phyloP scores from a whole-genome alignment of 37 sponge, comb jelly and placozoan species.

The Axinella damicornis region DNA sequence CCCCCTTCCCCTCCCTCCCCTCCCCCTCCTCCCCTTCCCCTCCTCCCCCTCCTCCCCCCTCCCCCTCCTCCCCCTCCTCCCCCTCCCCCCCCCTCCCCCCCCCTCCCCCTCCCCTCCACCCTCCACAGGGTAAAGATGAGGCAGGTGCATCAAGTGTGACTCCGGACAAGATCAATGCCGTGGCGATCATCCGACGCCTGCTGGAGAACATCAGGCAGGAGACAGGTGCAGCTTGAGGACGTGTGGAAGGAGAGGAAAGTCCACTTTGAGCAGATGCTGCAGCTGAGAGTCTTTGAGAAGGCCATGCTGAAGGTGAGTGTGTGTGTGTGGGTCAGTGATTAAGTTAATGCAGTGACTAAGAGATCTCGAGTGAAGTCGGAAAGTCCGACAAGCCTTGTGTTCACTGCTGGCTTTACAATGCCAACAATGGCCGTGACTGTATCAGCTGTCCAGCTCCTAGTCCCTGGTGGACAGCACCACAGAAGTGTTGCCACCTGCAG shows the following conservation, averaged over 20 bases:
- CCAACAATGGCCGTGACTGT: too few relatives aligned
- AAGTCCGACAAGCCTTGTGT: too few relatives aligned
- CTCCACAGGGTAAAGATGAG: slow-evolving; percentile 45
- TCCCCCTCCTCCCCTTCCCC: neutral
- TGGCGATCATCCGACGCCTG: slow-evolving; percentile 51
- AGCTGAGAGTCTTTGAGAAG: slow-evolving; percentile 74
- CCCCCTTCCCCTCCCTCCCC: neutral
- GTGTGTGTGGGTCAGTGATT: slow-evolving; percentile 24
- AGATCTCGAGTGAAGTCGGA: too few relatives aligned
- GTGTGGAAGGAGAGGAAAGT: slow-evolving; percentile 61
- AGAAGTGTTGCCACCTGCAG: too few relatives aligned
- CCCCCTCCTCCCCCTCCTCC: neutral
- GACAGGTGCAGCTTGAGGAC: slow-evolving; percentile 64
- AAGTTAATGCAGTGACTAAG: slow-evolving; percentile 39
- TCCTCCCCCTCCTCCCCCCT: neutral
- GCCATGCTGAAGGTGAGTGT: slow-evolving; percentile 55
- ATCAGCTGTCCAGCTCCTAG: too few relatives aligned
- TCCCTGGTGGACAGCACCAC: too few relatives aligned
- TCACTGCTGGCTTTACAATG: too few relatives aligned
- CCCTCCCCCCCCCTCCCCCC: slow-evolving; percentile 1
- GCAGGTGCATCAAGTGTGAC: slow-evolving; percentile 69
- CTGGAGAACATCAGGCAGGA: slow-evolving; percentile 56
- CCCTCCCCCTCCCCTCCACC: slow-evolving; percentile 4
- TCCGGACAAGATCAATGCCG: slow-evolving; percentile 84
- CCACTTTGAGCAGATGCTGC: slow-evolving; percentile 60